Conservation (phyloP, 2,797 vertebrate species). For the Lagorchestes hirsutus region DNA sequence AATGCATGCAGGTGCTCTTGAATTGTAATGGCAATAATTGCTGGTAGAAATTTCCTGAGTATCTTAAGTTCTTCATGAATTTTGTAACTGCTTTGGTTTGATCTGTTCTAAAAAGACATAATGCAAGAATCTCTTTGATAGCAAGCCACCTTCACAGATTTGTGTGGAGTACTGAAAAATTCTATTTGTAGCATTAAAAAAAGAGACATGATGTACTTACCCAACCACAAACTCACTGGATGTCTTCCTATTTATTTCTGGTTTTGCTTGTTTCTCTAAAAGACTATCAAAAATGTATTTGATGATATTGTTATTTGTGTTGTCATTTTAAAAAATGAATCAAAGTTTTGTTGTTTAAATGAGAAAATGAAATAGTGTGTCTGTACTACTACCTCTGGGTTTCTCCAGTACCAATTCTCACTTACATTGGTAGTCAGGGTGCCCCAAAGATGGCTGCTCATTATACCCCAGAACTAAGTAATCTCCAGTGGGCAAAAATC, state of each 20-base stretch:
- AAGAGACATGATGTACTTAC: not conserved
- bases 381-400: not conserved
- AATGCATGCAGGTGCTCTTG: not conserved
- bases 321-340: not conserved
- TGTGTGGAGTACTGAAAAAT: not conserved
- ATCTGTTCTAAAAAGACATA: slow-evolving; percentile 20
- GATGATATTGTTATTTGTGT: not conserved
- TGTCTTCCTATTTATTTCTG: not conserved
- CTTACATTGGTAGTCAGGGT: not conserved
- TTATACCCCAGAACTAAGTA: not conserved
- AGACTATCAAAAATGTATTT: not conserved
- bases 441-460: not conserved
- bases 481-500: not conserved
- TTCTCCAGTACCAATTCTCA: not conserved
- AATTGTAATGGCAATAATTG: slow-evolving; percentile 1
- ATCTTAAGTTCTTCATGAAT: not conserved
- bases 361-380: not conserved
- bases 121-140: not conserved
- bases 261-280: not conserved
- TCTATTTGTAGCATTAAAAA: not conserved
- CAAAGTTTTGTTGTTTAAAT: not conserved
- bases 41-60: slow-evolving; percentile 21
- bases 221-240: not conserved
- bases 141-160: not conserved
- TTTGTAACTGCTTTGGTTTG: not conserved